Evolutionary conservation across 2,888 invertebrate genomes (phyloP).

Genomic region (Mythimna albipuncta): DNA sequence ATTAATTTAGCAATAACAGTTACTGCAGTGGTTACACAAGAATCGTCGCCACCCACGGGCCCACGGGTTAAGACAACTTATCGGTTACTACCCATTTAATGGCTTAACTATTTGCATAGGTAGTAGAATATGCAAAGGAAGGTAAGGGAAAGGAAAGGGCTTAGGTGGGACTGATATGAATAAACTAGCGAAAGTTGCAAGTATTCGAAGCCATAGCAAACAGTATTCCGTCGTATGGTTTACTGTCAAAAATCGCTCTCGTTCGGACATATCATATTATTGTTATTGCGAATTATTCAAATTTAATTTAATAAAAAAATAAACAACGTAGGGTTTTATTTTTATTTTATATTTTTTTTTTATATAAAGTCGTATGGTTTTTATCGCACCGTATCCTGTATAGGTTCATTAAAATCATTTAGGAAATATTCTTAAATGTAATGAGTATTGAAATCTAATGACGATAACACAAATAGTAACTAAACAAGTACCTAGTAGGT

Average conservation of each 20-base stretch:
- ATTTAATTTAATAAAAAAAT: too few relatives aligned
- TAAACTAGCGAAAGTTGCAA: conserved; percentile 7
- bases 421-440: too few relatives aligned
- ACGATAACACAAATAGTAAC: neutral
- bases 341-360: too few relatives aligned
- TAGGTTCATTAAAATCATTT: too few relatives aligned
- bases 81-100: conserved; percentile 39
- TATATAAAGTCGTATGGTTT: too few relatives aligned
- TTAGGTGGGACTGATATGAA: neutral
- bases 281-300: too few relatives aligned
- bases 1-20: conserved; percentile 62
- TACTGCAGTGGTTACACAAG: conserved; percentile 43
- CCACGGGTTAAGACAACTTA: conserved; percentile 30
- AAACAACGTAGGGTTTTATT: too few relatives aligned
- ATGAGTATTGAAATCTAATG: too few relatives aligned
- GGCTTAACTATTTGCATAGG: conserved; percentile 28
- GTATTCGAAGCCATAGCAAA: neutral
- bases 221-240: too few relatives aligned
- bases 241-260: neutral
- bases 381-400: too few relatives aligned
- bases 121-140: conserved; percentile 2
- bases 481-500: neutral
- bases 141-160: conserved; percentile 4
- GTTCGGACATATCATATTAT: neutral
- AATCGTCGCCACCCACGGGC: conserved; percentile 52